Conservation (phyloP, 1,140 invertebrate genomes). For the Rhizoglyphus robini region DNA sequence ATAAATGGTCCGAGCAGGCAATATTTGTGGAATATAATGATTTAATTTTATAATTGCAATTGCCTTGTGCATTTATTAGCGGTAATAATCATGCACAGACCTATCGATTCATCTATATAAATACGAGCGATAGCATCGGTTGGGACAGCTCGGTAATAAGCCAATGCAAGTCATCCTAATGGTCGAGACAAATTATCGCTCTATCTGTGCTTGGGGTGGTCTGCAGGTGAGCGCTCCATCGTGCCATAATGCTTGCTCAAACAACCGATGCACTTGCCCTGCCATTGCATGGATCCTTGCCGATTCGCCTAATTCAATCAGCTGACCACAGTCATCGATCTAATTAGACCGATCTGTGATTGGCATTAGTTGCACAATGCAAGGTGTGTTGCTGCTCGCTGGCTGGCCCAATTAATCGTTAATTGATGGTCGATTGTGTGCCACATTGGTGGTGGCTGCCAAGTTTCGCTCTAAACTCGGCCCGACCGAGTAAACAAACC, state of each 20-base stretch:
- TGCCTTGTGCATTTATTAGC: not conserved
- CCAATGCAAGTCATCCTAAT: no score
- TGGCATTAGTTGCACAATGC: not conserved
- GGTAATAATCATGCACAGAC: slow-evolving; percentile 3
- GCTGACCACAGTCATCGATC: not conserved
- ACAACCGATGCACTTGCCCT: no score
- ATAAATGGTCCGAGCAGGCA: not conserved
- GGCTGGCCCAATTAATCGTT: slow-evolving; percentile 1
- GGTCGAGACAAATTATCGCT: slow-evolving; percentile 14
- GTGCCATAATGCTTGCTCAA: no score
- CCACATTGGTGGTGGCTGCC: no score
- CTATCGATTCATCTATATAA: not conserved
- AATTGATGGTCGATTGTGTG: slow-evolving; percentile 14
- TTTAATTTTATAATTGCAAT: slow-evolving; percentile 16
- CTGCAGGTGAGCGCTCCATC: no score
- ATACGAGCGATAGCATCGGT: not conserved
- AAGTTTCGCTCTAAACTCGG: not conserved
- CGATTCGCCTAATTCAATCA: slow-evolving; percentile 5
- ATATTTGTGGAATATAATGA: not conserved
- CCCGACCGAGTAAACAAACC: not conserved
- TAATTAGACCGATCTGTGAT: not conserved
- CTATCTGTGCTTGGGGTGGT: slow-evolving; percentile 4
- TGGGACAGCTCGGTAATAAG: not conserved
- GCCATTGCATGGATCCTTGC: not conserved
- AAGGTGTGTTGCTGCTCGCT: not conserved